Conservation (phyloP, 64 coral and sea anemone species). For the Porites australiensis region DNA sequence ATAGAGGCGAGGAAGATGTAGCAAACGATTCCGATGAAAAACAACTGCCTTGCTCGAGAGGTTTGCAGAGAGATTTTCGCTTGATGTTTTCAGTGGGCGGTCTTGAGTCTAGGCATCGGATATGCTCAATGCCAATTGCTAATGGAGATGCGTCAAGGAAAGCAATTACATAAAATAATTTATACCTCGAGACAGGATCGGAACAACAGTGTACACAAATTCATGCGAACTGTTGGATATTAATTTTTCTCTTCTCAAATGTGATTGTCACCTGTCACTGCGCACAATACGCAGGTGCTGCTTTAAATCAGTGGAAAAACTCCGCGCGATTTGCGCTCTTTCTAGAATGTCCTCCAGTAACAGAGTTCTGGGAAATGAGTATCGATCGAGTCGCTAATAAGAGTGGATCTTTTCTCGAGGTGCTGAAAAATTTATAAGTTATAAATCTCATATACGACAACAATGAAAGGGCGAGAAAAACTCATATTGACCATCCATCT, state of each 20-base stretch:
- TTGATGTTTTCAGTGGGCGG: not conserved
- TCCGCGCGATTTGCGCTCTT: not conserved
- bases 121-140: not conserved
- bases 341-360: not conserved
- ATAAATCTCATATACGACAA: not conserved
- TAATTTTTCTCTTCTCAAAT: not conserved
- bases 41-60: not conserved
- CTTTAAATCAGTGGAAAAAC: not conserved
- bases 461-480: not conserved
- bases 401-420: not conserved
- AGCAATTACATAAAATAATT: not conserved
- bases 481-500: conserved; percentile 19
- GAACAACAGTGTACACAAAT: not conserved
- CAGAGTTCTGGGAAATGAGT: not conserved
- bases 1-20: conserved; percentile 44
- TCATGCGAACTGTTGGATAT: not conserved
- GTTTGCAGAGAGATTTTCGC: not conserved
- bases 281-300: not conserved
- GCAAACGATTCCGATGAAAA: not conserved
- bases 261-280: not conserved
- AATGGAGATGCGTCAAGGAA: not conserved
- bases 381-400: not conserved
- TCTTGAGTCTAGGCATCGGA: not conserved
- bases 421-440: not conserved
- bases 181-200: not conserved